phyloP scores from a whole-genome alignment of 2,113 vertebrate genomes.

The Neolamprologus cancellatus region DNA sequence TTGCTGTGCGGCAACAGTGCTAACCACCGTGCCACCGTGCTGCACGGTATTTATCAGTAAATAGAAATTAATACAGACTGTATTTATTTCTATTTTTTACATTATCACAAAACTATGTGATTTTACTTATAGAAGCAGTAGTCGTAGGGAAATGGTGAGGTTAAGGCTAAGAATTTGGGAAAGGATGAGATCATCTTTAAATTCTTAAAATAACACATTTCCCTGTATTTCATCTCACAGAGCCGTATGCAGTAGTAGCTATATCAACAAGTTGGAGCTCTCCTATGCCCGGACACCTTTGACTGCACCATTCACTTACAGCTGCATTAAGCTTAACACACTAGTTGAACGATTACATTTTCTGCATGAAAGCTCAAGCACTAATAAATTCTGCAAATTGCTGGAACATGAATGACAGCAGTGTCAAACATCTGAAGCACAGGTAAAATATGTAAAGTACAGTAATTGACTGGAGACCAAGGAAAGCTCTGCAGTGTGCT shows the following conservation, averaged over 20 bases:
- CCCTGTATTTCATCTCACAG: background rate
- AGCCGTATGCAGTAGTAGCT: background rate
- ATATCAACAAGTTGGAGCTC: background rate
- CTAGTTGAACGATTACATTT: background rate
- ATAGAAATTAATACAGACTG: background rate
- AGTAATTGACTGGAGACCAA: background rate
- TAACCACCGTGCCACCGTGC: too few relatives aligned
- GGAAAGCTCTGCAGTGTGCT: background rate
- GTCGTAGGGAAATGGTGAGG: background rate
- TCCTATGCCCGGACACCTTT: background rate
- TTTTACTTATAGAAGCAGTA: background rate
- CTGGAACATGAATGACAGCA: background rate
- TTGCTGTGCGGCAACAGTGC: too few relatives aligned
- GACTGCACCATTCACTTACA: background rate
- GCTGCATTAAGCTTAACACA: background rate
- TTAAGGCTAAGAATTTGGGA: background rate
- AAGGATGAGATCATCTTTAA: background rate
- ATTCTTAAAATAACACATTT: background rate
- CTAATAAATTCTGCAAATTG: background rate
- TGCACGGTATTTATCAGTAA: too few relatives aligned
- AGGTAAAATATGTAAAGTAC: background rate
- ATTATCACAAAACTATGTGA: background rate
- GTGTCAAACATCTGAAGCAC: background rate
- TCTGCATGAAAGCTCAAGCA: background rate
- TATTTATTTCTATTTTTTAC: background rate